Conservation (phyloP, 2,797 vertebrate genomes). For the Toxotes lorentzi region DNA sequence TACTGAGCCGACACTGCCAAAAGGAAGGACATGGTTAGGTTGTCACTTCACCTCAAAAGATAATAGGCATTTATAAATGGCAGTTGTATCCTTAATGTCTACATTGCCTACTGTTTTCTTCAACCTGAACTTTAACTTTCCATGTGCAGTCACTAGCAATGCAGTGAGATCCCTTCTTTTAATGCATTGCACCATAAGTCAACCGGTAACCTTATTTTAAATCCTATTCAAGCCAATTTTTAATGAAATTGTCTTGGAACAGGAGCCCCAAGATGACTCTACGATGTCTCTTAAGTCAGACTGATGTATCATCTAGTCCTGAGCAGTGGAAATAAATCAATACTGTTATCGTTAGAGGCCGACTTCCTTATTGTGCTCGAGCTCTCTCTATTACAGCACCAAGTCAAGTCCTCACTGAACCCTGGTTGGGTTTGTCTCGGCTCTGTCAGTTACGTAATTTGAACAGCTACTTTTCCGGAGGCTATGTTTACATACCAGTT, state of each 20-base stretch:
- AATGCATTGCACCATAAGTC: background rate
- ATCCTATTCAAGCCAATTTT: background rate
- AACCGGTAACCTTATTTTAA: background rate
- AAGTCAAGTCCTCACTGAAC: slow-evolving; percentile 19
- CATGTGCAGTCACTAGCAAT: background rate
- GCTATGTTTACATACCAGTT: slow-evolving; percentile 30
- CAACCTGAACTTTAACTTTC: background rate
- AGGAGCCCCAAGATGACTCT: background rate
- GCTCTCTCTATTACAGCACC: slow-evolving; percentile 18
- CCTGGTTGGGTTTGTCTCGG: slow-evolving; percentile 21
- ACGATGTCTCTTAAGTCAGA: slow-evolving; percentile 9
- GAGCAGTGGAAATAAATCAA: slow-evolving; percentile 32
- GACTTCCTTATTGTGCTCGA: background rate
- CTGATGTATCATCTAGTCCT: slow-evolving; percentile 20
- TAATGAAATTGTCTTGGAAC: slow-evolving; percentile 14
- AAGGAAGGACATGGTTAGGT: background rate
- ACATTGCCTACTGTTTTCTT: background rate
- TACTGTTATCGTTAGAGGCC: slow-evolving; percentile 12
- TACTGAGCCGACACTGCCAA: background rate
- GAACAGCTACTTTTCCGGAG: slow-evolving; percentile 35
- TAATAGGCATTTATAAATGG: background rate
- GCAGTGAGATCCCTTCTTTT: background rate
- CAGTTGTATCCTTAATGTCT: background rate
- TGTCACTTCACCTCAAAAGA: too few species aligned
- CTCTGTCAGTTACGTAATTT: slow-evolving; percentile 45